Evolutionary conservation across 2,888 invertebrate species (phyloP).

Genomic region (Ryuthela nishihirai): DNA sequence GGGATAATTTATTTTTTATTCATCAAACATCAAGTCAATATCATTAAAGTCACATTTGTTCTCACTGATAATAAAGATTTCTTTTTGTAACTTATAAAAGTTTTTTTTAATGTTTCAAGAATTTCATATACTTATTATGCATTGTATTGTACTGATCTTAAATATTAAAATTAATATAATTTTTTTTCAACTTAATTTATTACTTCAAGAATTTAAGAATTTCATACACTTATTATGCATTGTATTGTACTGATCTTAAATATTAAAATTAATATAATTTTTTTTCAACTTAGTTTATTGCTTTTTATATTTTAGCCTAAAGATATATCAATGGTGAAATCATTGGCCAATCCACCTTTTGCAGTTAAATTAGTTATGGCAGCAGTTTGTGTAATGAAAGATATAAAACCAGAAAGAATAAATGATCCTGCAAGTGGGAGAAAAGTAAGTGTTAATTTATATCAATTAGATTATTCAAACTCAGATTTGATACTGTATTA

Average conservation of each 20-base stretch:
- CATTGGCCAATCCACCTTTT: slow-evolving; percentile 95
- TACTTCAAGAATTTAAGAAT: no score
- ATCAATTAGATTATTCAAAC: background rate
- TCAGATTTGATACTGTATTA: background rate
- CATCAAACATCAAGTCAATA: no score
- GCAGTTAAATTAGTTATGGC: slow-evolving; percentile 90
- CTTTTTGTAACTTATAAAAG: no score
- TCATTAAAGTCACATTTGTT: no score
- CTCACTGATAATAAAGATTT: no score
- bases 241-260: background rate
- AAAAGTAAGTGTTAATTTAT: slow-evolving; percentile 10
- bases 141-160: no score
- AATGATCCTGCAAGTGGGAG: slow-evolving; percentile 62
- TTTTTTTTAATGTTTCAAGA: no score
- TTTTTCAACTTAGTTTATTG: background rate
- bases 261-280: background rate
- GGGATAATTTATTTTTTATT: no score
- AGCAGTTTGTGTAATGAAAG: slow-evolving; percentile 88
- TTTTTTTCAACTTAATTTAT: no score
- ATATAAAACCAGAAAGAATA: slow-evolving; percentile 82
- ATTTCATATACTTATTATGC: no score
- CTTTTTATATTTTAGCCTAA: slow-evolving; percentile 60
- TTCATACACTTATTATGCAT: background rate
- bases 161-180: no score
- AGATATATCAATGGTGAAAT: slow-evolving; percentile 91